These are phyloP conservation scores for Eptatretus atami DNA, from an alignment of 2,797 vertebrate species.

Conservation along the genomic window DNA sequence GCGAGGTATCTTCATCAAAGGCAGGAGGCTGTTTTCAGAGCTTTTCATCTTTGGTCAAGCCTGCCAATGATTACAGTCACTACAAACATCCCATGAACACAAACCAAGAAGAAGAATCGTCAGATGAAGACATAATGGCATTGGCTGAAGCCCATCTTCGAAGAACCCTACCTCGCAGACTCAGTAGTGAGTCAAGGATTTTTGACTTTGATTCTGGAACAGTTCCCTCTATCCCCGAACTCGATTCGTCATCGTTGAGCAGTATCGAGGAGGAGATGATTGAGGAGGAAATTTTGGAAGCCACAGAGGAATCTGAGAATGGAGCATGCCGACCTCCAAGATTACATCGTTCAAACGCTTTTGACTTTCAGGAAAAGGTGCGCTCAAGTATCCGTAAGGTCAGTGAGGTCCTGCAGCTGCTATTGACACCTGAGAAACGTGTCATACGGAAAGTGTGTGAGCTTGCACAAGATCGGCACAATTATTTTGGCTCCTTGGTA, in stretches of 20 bases:
- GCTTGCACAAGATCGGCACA: conserved; percentile 42
- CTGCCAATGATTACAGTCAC: too few species aligned
- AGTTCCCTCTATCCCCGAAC: conserved; percentile 20
- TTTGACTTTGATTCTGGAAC: conserved; percentile 12
- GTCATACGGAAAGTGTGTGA: conserved; percentile 56
- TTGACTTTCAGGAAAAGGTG: neutral
- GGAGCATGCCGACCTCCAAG: neutral
- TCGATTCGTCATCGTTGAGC: conserved; percentile 54
- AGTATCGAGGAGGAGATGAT: conserved; percentile 26
- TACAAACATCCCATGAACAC: too few species aligned
- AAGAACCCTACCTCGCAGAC: too few species aligned
- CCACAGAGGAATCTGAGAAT: neutral
- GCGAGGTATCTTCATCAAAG: too few species aligned
- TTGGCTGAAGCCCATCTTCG: neutral
- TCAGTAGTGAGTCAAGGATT: neutral
- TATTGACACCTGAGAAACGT: conserved; percentile 45
- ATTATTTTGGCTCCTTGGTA: conserved; percentile 68
- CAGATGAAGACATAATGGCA: too few species aligned
- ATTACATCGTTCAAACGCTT: neutral
- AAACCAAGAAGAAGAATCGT: too few species aligned
- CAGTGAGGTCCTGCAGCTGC: conserved; percentile 37
- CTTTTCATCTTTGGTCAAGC: too few species aligned
- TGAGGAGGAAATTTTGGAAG: neutral
- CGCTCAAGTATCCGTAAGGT: conserved; percentile 24
- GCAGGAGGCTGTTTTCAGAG: too few species aligned